A percentile compares a stretch with the other conserved stretches of the same genome.
These are phyloP conservation scores for Eristalinus sepulchralis DNA, from an alignment of 2,888 invertebrate genomes.

Conservation along the genomic window DNA sequence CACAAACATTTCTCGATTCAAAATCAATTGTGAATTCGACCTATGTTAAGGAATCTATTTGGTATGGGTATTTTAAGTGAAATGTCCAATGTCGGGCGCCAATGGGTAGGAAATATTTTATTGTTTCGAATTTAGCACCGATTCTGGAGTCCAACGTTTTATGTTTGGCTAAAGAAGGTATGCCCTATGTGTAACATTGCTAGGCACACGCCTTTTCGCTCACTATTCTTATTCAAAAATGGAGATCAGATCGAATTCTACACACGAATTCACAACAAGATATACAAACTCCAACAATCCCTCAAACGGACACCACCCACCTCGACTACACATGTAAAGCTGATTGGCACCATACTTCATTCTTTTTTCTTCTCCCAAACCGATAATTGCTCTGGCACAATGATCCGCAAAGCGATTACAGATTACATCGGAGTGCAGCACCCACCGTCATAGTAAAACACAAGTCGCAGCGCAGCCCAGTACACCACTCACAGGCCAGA, in stretches of 20 bases:
- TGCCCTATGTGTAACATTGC: too few species aligned
- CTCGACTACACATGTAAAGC: conserved; percentile 4
- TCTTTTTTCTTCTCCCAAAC: conserved; percentile 16
- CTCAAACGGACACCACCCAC: neutral
- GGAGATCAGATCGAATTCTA: too few species aligned
- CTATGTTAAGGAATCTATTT: too few species aligned
- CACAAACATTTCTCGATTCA: too few species aligned
- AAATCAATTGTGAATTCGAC: too few species aligned
- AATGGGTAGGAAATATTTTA: too few species aligned
- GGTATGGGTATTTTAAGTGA: neutral
- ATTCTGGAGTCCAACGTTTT: too few species aligned
- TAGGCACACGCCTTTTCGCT: too few species aligned
- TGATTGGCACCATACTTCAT: conserved; percentile 7
- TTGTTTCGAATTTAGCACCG: too few species aligned
- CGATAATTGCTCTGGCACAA: conserved; percentile 67
- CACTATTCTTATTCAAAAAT: too few species aligned
- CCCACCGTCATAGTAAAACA: neutral
- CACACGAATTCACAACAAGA: too few species aligned
- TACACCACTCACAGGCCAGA: neutral
- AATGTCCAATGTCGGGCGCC: neutral
- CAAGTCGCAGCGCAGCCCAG: neutral
- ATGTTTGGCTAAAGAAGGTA: too few species aligned
- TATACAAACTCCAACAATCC: neutral
- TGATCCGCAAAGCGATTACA: conserved; percentile 68
- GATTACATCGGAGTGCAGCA: conserved; percentile 41